phyloP scores from a whole-genome alignment of 2,113 vertebrate species.

The Daubentonia madagascariensis region DNA sequence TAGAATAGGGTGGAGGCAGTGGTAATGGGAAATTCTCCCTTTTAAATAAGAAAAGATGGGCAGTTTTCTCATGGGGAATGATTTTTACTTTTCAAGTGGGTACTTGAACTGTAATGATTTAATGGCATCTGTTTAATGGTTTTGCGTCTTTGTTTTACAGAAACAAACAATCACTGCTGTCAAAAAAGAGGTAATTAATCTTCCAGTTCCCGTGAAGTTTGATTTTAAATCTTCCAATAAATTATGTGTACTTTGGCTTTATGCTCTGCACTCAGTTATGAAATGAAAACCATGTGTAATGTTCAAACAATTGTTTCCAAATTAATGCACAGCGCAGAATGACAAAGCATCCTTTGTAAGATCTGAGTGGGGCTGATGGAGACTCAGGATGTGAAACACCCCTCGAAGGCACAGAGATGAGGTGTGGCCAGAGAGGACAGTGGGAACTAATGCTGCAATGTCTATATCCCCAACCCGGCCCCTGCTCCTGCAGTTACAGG shows the following conservation, averaged over 20 bases:
- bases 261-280: background rate
- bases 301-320: background rate
- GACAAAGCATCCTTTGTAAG: background rate
- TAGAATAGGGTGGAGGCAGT: background rate
- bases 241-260: background rate
- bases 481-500: background rate
- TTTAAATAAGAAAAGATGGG: background rate
- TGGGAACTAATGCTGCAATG: background rate
- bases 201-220: background rate
- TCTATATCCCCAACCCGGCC: fast-evolving
- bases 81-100: slow-evolving; percentile 9
- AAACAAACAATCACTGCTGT: slow-evolving; percentile 89
- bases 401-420: background rate
- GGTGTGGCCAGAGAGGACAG: background rate
- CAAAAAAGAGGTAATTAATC: slow-evolving; percentile 91
- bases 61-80: background rate
- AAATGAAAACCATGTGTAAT: background rate
- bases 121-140: background rate
- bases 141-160: slow-evolving; percentile 84
- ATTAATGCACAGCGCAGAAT: background rate
- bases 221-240: background rate
- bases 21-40: background rate
- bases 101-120: background rate
- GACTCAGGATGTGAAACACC: fast-evolving
- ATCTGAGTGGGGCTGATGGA: background rate